phyloP scores from a whole-genome alignment of 2,113 vertebrate genomes.

The Micromys minutus region DNA sequence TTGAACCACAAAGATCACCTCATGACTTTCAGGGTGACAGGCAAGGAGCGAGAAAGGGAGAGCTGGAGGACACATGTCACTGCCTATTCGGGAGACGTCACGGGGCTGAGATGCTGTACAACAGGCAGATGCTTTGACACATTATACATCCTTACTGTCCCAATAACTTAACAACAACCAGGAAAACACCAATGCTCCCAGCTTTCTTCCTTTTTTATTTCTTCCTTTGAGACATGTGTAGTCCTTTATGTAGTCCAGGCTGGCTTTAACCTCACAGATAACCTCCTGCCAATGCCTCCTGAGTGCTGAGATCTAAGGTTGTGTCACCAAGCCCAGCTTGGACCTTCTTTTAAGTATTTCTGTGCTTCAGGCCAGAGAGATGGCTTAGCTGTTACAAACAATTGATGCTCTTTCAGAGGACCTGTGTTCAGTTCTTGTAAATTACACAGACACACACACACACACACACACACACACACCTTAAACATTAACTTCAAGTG shows the following conservation, averaged over 20 bases:
- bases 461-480: not conserved
- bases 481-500: not conserved
- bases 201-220: not conserved
- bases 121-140: not conserved
- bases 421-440: not conserved
- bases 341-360: not conserved
- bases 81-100: not conserved
- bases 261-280: not conserved
- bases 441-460: not conserved
- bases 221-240: not conserved
- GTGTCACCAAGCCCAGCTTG: not conserved
- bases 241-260: not conserved
- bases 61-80: not conserved
- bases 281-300: not conserved
- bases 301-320: not conserved
- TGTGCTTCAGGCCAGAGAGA: not conserved
- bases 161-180: not conserved
- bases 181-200: not conserved
- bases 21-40: not conserved
- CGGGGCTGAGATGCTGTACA: not conserved
- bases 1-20: not conserved
- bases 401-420: not conserved
- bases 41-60: not conserved
- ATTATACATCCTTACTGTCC: not conserved
- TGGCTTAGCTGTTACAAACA: not conserved